phyloP scores from a whole-genome alignment of 2,888 invertebrate genomes.

The Ypsolopha scabrella region DNA sequence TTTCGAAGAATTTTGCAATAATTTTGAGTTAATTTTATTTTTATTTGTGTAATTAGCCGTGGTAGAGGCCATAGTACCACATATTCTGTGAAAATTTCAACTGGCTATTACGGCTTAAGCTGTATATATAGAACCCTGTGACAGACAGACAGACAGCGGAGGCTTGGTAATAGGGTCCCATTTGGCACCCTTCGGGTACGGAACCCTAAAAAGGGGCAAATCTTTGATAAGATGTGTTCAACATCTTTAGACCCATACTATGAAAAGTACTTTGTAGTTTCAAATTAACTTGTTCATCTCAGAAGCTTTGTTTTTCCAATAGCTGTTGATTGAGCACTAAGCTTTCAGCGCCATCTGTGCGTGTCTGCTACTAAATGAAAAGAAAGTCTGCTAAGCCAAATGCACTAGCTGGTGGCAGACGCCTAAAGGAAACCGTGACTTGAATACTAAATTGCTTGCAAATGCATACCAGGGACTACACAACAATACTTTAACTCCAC shows the following conservation, averaged over 20 bases:
- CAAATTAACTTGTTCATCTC: neutral
- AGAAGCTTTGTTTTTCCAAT: neutral
- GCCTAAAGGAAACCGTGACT: slow-evolving; percentile 36
- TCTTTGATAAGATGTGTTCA: no score
- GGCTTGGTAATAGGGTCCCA: no score
- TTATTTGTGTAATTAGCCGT: no score
- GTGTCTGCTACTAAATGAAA: neutral
- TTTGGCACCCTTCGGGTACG: no score
- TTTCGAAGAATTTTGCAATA: no score
- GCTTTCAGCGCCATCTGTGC: neutral
- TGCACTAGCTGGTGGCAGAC: slow-evolving; percentile 34
- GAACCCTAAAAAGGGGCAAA: no score
- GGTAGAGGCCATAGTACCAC: no score
- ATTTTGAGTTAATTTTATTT: no score
- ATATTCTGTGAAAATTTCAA: no score
- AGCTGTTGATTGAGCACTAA: neutral
- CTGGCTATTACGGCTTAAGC: no score
- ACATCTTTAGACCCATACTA: neutral
- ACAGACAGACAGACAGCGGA: no score
- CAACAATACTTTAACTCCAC: slow-evolving; percentile 8
- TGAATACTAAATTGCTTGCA: slow-evolving; percentile 34
- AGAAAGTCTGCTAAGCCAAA: slow-evolving; percentile 30
- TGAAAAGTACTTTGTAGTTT: neutral
- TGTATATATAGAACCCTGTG: no score
- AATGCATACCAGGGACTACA: slow-evolving; percentile 25